Percentiles rank a stretch among this genome's conserved stretches.
phyloP scores from a whole-genome alignment of 2,113 vertebrate genomes.

The Campylorhamphus procurvoides region DNA sequence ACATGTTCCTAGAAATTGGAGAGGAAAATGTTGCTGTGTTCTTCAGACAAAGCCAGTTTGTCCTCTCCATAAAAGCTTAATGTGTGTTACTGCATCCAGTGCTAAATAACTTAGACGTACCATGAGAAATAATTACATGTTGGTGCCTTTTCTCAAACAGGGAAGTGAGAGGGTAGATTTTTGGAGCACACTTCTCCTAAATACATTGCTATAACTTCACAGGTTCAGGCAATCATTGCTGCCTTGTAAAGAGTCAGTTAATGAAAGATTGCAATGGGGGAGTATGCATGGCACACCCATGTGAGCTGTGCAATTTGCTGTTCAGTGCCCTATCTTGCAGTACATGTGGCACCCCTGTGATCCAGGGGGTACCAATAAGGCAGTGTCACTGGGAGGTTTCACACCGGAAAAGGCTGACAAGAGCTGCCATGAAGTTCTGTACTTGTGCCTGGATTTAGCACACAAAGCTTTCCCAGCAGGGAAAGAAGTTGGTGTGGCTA shows the following conservation, averaged over 20 bases:
- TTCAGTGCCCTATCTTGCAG: accelerated
- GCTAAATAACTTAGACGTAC: background rate
- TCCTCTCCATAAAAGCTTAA: background rate
- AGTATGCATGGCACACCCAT: accelerated
- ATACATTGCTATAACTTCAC: background rate
- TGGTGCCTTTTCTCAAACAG: background rate
- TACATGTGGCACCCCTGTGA: accelerated
- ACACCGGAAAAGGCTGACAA: accelerated
- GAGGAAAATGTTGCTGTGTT: background rate
- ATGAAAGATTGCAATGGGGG: accelerated
- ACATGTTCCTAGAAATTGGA: background rate
- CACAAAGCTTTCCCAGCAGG: background rate
- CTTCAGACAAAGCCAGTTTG: background rate
- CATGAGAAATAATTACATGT: background rate
- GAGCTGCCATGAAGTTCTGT: background rate
- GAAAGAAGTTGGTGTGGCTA: background rate
- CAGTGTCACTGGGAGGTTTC: background rate
- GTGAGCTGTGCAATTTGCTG: background rate
- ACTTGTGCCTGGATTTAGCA: background rate
- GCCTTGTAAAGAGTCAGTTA: background rate
- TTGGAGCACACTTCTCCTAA: background rate
- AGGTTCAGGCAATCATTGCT: background rate
- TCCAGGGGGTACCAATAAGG: too few species aligned
- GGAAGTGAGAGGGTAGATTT: background rate
- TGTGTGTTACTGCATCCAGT: background rate